Base-by-base conservation (phyloP, 2,113 vertebrate genomes). In the Sprattus sprattus region DNA sequence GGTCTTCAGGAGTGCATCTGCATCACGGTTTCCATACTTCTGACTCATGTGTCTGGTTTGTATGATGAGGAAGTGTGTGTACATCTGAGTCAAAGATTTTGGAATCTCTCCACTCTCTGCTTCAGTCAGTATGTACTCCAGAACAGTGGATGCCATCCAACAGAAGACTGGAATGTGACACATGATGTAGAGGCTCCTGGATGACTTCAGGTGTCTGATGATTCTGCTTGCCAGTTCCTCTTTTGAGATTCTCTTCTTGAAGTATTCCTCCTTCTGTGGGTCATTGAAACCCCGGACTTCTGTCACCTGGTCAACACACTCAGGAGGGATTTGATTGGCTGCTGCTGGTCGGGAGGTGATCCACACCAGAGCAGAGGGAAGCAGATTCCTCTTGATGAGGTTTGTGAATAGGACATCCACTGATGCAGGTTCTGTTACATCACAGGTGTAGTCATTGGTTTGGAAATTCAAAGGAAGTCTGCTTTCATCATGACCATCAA, bases 1-100 rank as follows among this genome's bases (percentile, higher is more conserved):
- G 64, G n/a, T 28, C 64, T 28, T 10, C 64, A 3, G 64, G 64
- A 67, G 15, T 49, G 47, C 47, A 11, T 49, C 47, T 9, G 13
- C 9, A 49, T 49, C 47, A 49, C 6, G 22, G n/a, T n/a, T 64
- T 6, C 13, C 25, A 28, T 67, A 67, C 8, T 60, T 60, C 54
- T 28, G 64, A 67, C 64, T 67, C n/a, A 7, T 67, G n/a, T 28
- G n/a, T 67, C 28, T 67, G n/a, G 64, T 28, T 67, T 67, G 64
- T 67, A 28, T 67, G n/a, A 67, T 67, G n/a, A 67, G 64, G n/a
- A 67, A 67, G n/a, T 67, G 25, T 67, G n/a, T 67, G n/a, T 67
- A 67, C n/a, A 67, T 67, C 11, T 67, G 64, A 28, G 64, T 67
- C 64, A 67, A 67, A 28, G 25, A 67, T 1, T 25, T 28, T 28